phyloP scores from a whole-genome alignment of 2,888 invertebrate genomes.

The Sipha maydis region DNA sequence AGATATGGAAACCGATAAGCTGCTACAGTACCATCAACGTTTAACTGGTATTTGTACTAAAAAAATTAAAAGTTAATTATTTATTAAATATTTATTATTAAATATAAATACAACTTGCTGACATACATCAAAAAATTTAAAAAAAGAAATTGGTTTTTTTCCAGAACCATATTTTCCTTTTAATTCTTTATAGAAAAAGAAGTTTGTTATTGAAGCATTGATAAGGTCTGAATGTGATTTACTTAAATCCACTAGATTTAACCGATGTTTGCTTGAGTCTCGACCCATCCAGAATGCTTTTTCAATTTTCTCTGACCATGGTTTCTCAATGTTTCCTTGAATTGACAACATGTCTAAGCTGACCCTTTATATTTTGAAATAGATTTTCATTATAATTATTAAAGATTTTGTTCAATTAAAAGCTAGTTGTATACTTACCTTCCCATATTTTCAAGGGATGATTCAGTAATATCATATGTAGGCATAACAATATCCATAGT shows the following conservation, averaged over 20 bases:
- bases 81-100: background rate
- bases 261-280: conserved; percentile 86
- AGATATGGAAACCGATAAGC: conserved; percentile 94
- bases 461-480: conserved; percentile 93
- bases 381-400: no score
- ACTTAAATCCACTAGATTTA: conserved; percentile 84
- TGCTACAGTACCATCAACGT: conserved; percentile 95
- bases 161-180: conserved; percentile 87
- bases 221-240: conserved; percentile 80
- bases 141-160: conserved; percentile 85
- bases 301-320: conserved; percentile 80
- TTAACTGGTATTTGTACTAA: conserved; percentile 94
- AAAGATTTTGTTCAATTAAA: background rate
- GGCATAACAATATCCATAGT: conserved; percentile 91
- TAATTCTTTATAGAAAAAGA: conserved; percentile 92
- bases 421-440: conserved; percentile 71
- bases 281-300: conserved; percentile 92
- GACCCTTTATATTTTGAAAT: conserved; percentile 72
- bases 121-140: conserved; percentile 92
- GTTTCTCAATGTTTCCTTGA: conserved; percentile 78
- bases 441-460: conserved; percentile 92
- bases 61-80: conserved; percentile 65
- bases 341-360: conserved; percentile 90
- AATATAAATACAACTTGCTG: conserved; percentile 1
- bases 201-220: conserved; percentile 93